Evolutionary conservation across 2,113 vertebrate species (phyloP).

Genomic region (Scomber scombrus): DNA sequence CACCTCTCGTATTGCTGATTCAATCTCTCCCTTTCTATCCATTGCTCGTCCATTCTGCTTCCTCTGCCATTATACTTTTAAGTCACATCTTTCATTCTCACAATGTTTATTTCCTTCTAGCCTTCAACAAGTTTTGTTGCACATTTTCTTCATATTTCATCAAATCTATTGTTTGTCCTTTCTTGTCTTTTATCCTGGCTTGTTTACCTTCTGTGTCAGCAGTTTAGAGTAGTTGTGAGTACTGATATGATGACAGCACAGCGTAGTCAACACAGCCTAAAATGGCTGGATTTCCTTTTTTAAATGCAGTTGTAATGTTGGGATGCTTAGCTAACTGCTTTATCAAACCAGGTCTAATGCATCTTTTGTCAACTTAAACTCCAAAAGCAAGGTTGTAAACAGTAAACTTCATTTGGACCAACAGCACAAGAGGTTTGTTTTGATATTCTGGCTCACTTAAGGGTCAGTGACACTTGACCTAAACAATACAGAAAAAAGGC

Average conservation of each 20-base stretch:
- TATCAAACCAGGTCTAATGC: no score
- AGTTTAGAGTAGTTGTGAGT: slow-evolving; percentile 1
- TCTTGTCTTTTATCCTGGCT: background rate
- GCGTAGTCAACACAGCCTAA: background rate
- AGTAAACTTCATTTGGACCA: slow-evolving; percentile 7
- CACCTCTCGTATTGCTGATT: background rate
- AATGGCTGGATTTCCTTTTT: slow-evolving; percentile 9
- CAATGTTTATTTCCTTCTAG: background rate
- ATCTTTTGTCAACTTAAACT: background rate
- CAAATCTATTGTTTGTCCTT: background rate
- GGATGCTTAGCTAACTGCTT: background rate
- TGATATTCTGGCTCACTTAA: background rate
- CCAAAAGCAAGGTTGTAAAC: background rate
- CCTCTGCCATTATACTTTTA: background rate
- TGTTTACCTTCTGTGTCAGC: slow-evolving; percentile 15
- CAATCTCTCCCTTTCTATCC: background rate
- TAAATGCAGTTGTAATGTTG: slow-evolving; percentile 1
- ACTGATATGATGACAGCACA: background rate
- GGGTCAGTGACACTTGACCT: background rate
- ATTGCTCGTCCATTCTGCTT: background rate
- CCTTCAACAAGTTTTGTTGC: background rate
- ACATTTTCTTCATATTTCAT: background rate
- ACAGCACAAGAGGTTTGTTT: background rate
- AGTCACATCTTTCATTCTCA: background rate
- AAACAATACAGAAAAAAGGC: background rate